phyloP scores from a whole-genome alignment of 1,140 invertebrate species.

The Drosophila jambulina region DNA sequence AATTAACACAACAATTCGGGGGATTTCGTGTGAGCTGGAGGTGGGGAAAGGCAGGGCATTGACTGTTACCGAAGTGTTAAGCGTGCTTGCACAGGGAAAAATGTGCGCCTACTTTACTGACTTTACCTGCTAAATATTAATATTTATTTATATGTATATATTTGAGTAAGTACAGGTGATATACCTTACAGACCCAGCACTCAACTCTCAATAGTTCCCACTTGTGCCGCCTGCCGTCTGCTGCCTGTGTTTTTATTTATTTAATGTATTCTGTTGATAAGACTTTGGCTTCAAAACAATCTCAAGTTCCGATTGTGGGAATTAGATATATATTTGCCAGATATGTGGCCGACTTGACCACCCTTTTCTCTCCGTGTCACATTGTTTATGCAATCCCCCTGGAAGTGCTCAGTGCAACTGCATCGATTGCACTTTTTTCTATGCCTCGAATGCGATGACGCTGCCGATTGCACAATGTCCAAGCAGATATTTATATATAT shows the following conservation, averaged over 20 bases:
- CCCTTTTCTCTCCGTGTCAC: constrained; percentile 2
- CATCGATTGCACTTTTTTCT: constrained; percentile 16
- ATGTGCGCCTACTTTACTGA: background rate
- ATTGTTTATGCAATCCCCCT: constrained; percentile 34
- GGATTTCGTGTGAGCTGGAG: background rate
- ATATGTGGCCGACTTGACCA: background rate
- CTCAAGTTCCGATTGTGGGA: background rate
- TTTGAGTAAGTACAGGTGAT: background rate
- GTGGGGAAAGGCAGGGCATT: constrained; percentile 13
- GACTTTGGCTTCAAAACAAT: constrained; percentile 1
- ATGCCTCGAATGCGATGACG: constrained; percentile 21
- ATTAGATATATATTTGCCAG: background rate
- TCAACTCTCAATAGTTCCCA: background rate
- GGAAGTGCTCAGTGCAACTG: constrained; percentile 13
- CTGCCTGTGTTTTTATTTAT: background rate
- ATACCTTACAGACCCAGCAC: background rate
- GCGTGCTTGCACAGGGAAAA: constrained; percentile 15
- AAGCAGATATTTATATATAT: background rate
- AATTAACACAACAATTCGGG: background rate
- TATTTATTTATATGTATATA: background rate
- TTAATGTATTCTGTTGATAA: background rate
- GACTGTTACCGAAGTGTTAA: constrained; percentile 1
- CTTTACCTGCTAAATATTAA: too few relatives aligned
- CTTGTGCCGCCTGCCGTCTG: background rate
- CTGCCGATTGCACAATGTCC: constrained; percentile 31